A percentile compares a stretch with the other conserved stretches of the same genome.
Evolutionary conservation across 2,113 vertebrate genomes (phyloP).

Genomic region (Ammodytes dubius): DNA sequence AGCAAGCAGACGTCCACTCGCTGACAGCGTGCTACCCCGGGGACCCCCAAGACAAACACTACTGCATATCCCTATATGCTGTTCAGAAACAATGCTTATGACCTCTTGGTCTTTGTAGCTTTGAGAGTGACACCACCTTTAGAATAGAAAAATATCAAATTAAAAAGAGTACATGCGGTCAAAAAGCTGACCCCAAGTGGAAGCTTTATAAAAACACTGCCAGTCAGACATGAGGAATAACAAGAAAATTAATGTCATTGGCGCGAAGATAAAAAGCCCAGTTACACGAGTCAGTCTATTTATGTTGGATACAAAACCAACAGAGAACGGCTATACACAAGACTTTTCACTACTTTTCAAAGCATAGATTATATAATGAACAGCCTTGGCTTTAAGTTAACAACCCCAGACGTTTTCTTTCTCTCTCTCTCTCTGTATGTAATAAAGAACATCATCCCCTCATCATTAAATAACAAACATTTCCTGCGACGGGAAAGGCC

Average conservation of each 20-base stretch:
- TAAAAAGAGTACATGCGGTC: neutral
- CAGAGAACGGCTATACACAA: neutral
- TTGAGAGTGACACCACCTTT: slow-evolving; percentile 6
- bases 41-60: slow-evolving; percentile 14
- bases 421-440: slow-evolving; percentile 35
- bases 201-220: neutral
- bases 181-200: neutral
- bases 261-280: neutral
- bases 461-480: slow-evolving; percentile 67
- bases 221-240: slow-evolving; percentile 13
- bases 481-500: slow-evolving; percentile 58
- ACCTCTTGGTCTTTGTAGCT: neutral
- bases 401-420: slow-evolving; percentile 16
- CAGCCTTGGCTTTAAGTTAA: neutral
- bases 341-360: slow-evolving; percentile 7
- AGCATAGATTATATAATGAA: slow-evolving; percentile 25
- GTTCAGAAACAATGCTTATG: slow-evolving; percentile 16
- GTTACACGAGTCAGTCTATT: slow-evolving; percentile 18
- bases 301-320: slow-evolving; percentile 14
- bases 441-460: slow-evolving; percentile 50
- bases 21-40: slow-evolving; percentile 7
- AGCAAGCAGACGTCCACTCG: slow-evolving; percentile 51
- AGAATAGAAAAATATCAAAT: slow-evolving; percentile 8
- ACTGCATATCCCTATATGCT: neutral
- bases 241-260: slow-evolving; percentile 9